Evolutionary conservation across 2,888 invertebrate genomes (phyloP).

Genomic region (Uloborus plumipes): DNA sequence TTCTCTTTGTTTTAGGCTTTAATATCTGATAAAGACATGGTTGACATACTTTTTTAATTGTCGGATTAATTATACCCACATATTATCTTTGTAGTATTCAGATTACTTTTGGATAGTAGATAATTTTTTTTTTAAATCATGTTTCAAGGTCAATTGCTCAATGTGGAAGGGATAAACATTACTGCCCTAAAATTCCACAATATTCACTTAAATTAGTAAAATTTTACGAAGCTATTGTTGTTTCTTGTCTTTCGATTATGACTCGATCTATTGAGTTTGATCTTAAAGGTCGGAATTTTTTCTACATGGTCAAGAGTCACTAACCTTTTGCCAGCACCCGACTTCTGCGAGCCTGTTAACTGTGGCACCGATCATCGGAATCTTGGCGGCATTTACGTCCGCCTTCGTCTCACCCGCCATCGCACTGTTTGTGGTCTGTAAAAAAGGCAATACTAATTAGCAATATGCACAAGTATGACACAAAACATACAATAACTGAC

Average conservation of each 20-base stretch:
- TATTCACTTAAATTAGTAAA: no score
- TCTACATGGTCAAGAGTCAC: not conserved
- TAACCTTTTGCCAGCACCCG: slow-evolving; percentile 40
- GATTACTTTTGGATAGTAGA: no score
- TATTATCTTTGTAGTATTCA: no score
- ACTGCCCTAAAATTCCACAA: not conserved
- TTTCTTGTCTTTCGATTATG: not conserved
- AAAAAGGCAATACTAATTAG: not conserved
- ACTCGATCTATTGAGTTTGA: no score
- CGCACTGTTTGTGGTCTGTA: not conserved
- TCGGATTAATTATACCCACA: no score
- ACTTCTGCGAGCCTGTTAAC: slow-evolving; percentile 45
- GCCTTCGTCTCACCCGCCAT: slow-evolving; percentile 56
- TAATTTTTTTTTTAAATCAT: not conserved
- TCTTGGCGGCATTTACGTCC: slow-evolving; percentile 49
- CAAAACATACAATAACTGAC: not conserved
- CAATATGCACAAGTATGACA: not conserved
- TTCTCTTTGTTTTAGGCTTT: no score
- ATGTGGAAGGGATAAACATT: not conserved
- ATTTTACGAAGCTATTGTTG: not conserved
- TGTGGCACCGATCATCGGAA: slow-evolving; percentile 54
- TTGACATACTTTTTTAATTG: no score
- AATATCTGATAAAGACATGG: no score
- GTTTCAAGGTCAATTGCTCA: not conserved
- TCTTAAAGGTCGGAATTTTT: no score